Base-by-base conservation (phyloP, 1,140 invertebrate species). In the Physella acuta region DNA sequence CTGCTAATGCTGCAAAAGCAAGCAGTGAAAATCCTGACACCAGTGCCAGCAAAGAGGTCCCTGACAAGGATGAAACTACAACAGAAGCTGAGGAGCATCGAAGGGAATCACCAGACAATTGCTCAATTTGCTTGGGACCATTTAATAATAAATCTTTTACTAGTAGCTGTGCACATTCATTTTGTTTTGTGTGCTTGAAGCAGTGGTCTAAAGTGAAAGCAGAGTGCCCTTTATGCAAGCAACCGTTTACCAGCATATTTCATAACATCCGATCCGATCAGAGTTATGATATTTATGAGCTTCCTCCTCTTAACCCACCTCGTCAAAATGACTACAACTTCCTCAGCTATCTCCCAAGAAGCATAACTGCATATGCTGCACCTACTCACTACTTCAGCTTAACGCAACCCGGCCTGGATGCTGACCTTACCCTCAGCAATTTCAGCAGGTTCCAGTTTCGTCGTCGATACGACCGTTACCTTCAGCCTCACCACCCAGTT, bases 121-220 rank as follows among this genome's bases (percentile, higher is more conserved):
- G 95, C 88, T 90, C 94, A 39, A 98, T 98, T 78, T 98, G 95
- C 77, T 87, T 98, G 58, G 92, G 92, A 33, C 89, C 90, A 65
- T 89, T 94, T 63, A 88, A 90, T 68, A 94, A 96, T 77, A 95
- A 93, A 79, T 95, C 93, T 16, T 95, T 93, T 76, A 94, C 93
- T 0, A 92, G 96, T 78, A 92, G 90, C 37, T 98, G 95, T 81
- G 89, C 94, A 74, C 95, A 98, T 84, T 91, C 93, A 78, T 97
- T 98, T 82, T 98, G 95, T 82, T 97, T 96, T 76, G 90, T 90
- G 68, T 98, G 95, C 82, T 87, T 98, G 1, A 84, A 94, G 51
- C 92, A 94, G 79, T 98, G 95, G 95, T 95, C 94, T 39, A 96
- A 95, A 87, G 91, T 96, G 11, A 96, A 97, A 85, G 88, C 93